Conservation (phyloP, 2,797 vertebrate genomes). For the Hydrocynus forskahlii region DNA sequence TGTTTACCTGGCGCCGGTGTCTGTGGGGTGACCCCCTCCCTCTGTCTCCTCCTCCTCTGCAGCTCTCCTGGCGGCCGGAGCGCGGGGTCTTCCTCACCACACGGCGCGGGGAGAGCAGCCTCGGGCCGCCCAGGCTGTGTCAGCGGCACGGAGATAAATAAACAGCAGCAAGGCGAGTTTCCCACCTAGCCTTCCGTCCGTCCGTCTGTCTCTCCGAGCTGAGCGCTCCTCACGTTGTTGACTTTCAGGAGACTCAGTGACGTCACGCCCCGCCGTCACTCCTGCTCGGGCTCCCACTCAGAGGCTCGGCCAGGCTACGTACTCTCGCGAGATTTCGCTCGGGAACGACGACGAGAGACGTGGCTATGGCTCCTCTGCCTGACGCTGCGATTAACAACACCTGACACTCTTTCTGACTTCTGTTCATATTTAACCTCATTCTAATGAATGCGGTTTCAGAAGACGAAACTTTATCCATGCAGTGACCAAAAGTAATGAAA, state of each 20-base stretch:
- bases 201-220: conserved; percentile 54
- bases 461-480: too few relatives aligned
- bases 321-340: conserved; percentile 74
- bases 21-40: conserved; percentile 69
- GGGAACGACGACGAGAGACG: conserved; percentile 33
- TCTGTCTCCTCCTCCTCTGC: conserved; percentile 37
- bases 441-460: too few relatives aligned
- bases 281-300: conserved; percentile 70
- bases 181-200: conserved; percentile 57
- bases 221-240: conserved; percentile 74
- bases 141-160: conserved; percentile 6
- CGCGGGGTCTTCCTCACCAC: conserved; percentile 50
- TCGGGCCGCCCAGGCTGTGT: background rate
- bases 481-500: too few relatives aligned
- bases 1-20: conserved; percentile 72
- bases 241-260: conserved; percentile 89
- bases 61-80: conserved; percentile 46
- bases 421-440: too few relatives aligned
- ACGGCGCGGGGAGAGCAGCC: background rate
- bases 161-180: conserved; percentile 40
- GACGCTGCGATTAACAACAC: conserved; percentile 36
- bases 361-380: conserved; percentile 43
- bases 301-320: conserved; percentile 57
- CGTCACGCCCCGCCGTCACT: conserved; percentile 78
- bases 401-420: background rate